Evolutionary conservation across 2,888 invertebrate genomes (phyloP).

Genomic region (Lottia scabra): DNA sequence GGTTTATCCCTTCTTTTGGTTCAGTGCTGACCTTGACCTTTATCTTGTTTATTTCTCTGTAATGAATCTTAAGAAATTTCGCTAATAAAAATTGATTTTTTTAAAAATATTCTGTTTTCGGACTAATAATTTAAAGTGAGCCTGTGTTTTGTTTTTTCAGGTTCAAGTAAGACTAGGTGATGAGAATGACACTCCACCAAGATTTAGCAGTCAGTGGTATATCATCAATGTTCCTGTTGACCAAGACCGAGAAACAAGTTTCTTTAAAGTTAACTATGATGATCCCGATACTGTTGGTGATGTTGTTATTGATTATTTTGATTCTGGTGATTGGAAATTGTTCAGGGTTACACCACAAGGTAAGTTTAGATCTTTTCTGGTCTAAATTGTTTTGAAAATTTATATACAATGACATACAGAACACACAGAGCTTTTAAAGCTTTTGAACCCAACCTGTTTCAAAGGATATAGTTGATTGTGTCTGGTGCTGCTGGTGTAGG

Average conservation of each 20-base stretch:
- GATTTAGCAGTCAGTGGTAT: conserved; percentile 86
- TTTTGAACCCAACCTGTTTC: background rate
- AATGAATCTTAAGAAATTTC: too few relatives aligned
- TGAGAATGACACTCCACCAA: conserved; percentile 95
- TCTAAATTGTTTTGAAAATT: background rate
- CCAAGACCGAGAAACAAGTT: conserved; percentile 80
- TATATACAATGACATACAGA: too few relatives aligned
- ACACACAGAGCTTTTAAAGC: too few relatives aligned
- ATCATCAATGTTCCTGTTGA: conserved; percentile 93
- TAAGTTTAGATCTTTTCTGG: background rate
- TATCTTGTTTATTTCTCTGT: too few relatives aligned
- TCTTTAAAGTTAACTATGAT: conserved; percentile 77
- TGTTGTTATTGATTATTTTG: conserved; percentile 34
- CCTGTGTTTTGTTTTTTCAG: conserved; percentile 74
- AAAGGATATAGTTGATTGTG: too few relatives aligned
- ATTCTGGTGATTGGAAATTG: conserved; percentile 38
- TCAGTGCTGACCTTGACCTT: too few relatives aligned
- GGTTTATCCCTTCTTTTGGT: too few relatives aligned
- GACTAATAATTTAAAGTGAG: background rate
- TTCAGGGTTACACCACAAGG: conserved; percentile 23
- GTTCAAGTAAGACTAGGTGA: conserved; percentile 87
- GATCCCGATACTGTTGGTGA: conserved; percentile 54
- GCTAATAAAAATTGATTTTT: too few relatives aligned
- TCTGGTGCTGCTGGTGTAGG: too few relatives aligned
- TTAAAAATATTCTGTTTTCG: background rate